A percentile compares a stretch with the other conserved stretches of the same genome.
Conservation (phyloP, 2,113 vertebrate species). For the Neogale vison region DNA sequence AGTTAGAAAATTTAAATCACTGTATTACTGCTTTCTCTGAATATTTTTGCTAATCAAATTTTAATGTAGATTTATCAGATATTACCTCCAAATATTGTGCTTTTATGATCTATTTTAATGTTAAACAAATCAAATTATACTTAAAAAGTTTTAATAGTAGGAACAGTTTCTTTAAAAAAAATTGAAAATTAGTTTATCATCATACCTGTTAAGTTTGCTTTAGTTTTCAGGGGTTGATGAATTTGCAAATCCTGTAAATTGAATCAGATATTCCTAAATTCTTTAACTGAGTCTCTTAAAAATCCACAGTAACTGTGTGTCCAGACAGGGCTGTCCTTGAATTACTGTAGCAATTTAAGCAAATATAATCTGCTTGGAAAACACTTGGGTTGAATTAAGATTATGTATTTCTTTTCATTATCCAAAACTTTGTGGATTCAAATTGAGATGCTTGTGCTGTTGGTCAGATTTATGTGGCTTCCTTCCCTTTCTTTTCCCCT, state of each 20-base stretch:
- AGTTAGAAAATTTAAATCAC: constrained; percentile 59
- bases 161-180: constrained; percentile 52
- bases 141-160: constrained; percentile 39
- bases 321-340: constrained; percentile 68
- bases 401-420: constrained; percentile 80
- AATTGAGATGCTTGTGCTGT: constrained; percentile 83
- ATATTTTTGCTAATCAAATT: constrained; percentile 45
- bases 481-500: constrained; percentile 77
- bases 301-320: constrained; percentile 71
- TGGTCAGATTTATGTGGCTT: constrained; percentile 84
- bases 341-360: constrained; percentile 79
- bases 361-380: constrained; percentile 76
- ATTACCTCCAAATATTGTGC: constrained; percentile 49
- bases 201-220: constrained; percentile 83
- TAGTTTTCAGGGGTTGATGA: constrained; percentile 73
- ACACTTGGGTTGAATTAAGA: constrained; percentile 78
- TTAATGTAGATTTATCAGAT: constrained; percentile 46
- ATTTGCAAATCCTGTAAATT: constrained; percentile 71
- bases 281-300: constrained; percentile 67
- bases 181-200: constrained; percentile 68
- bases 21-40: constrained; percentile 13
- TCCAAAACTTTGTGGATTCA: constrained; percentile 78
- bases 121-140: constrained; percentile 46
- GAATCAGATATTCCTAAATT: constrained; percentile 77
- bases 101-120: constrained; percentile 56